These are phyloP conservation scores for Eciton burchellii DNA, from an alignment of 1,140 invertebrate species.

Conservation along the genomic window DNA sequence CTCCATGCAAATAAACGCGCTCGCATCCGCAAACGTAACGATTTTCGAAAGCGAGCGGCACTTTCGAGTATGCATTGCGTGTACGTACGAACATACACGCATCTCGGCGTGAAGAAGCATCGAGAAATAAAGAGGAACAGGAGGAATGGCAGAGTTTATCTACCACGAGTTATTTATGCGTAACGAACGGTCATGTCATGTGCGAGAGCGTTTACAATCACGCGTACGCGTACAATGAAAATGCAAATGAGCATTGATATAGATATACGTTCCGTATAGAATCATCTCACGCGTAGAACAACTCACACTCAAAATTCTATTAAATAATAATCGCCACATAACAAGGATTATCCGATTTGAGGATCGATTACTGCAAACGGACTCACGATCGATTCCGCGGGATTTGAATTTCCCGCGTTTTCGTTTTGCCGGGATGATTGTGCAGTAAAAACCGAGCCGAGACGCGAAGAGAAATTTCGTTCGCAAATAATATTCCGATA, in stretches of 20 bases:
- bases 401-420: no score
- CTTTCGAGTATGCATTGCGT: neutral
- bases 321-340: conserved; percentile 51
- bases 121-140: neutral
- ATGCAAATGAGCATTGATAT: conserved; percentile 61
- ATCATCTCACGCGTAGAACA: no score
- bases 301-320: no score
- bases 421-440: no score
- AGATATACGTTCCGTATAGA: conserved; percentile 32
- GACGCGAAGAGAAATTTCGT: no score
- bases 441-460: no score
- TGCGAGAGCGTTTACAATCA: conserved; percentile 35
- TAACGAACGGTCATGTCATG: conserved; percentile 49
- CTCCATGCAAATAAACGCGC: neutral
- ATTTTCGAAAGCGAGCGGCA: conserved; percentile 26
- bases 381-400: no score
- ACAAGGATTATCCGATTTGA: conserved; percentile 54
- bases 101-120: conserved; percentile 22
- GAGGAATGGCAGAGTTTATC: conserved; percentile 4
- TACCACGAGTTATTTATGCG: conserved; percentile 56
- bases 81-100: neutral
- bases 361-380: neutral
- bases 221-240: conserved; percentile 51
- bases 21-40: neutral
- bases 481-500: no score